Evolutionary conservation across 2,797 vertebrate genomes (phyloP).

Genomic region (Spinus pinus): DNA sequence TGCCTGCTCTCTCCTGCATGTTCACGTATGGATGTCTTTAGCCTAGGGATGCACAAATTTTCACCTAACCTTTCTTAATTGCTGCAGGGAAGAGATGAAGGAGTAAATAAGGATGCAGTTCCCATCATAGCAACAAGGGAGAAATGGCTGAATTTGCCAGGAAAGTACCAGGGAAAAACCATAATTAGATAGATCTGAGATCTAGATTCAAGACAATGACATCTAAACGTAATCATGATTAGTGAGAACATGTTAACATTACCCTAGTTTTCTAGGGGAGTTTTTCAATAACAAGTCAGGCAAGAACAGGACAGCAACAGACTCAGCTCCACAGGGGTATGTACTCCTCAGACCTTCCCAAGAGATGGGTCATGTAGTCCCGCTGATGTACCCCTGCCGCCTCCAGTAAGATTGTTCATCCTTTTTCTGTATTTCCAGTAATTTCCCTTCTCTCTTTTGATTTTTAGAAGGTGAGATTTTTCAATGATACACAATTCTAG

Average conservation of each 20-base stretch:
- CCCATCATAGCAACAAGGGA: background rate
- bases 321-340: accelerated
- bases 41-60: background rate
- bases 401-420: background rate
- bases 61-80: background rate
- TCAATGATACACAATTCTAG: background rate
- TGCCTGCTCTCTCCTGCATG: background rate
- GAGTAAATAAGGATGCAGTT: background rate
- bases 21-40: background rate
- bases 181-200: background rate
- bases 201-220: background rate
- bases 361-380: background rate
- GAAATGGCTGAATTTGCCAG: background rate
- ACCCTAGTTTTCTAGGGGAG: background rate
- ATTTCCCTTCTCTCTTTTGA: background rate
- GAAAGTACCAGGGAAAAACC: background rate
- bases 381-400: background rate
- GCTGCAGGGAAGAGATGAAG: background rate
- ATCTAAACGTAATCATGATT: background rate
- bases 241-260: background rate
- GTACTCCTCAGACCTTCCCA: background rate
- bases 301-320: background rate
- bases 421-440: background rate
- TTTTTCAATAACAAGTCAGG: background rate
- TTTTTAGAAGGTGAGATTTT: background rate